These are phyloP conservation scores for Lophotriccus pileatus DNA, from an alignment of 2,797 vertebrate species.

Conservation along the genomic window DNA sequence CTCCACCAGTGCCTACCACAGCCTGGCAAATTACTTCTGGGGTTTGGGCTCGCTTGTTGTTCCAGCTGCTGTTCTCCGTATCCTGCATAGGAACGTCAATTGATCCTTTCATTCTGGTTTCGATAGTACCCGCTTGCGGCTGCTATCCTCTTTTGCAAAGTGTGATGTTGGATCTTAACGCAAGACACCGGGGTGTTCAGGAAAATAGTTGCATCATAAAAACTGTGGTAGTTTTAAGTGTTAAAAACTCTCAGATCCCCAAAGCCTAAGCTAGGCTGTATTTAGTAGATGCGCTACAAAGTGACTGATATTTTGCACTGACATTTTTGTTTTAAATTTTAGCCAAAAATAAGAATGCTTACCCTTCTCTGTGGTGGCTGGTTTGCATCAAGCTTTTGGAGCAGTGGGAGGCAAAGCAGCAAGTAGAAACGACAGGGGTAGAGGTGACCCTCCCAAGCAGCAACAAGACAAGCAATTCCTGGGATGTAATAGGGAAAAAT, in stretches of 20 bases:
- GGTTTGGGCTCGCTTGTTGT: not conserved
- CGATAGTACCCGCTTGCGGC: not conserved
- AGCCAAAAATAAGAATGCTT: not conserved
- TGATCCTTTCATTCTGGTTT: fast-evolving
- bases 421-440: not conserved
- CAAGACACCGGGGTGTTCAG: fast-evolving
- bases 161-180: fast-evolving
- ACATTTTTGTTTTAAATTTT: not conserved
- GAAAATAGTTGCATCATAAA: not conserved
- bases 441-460: not conserved
- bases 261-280: fast-evolving
- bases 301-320: not conserved
- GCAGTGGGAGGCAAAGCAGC: not conserved
- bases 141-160: fast-evolving
- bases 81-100: fast-evolving
- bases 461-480: not conserved
- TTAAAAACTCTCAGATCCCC: not conserved
- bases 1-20: not conserved
- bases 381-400: not conserved
- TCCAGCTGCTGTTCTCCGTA: fast-evolving
- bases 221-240: not conserved
- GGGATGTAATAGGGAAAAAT: not conserved
- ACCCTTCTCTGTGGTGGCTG: not conserved
- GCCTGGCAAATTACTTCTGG: fast-evolving
- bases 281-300: not conserved